A percentile compares a stretch with the other conserved stretches of the same genome.
These are phyloP conservation scores for Tympanuchus pallidicinctus DNA, from an alignment of 2,113 vertebrate species.

Conservation along the genomic window DNA sequence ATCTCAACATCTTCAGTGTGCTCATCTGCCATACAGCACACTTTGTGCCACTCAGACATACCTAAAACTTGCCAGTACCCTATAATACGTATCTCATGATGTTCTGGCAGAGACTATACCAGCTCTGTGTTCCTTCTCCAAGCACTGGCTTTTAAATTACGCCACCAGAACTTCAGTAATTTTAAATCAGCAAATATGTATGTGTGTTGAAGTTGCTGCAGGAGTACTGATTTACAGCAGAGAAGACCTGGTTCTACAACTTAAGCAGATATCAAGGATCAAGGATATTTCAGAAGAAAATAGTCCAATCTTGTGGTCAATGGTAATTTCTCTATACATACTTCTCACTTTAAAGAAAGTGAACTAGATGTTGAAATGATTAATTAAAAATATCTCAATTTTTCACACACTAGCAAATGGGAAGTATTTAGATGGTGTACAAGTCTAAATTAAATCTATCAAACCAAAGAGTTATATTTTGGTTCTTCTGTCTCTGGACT, in stretches of 20 bases:
- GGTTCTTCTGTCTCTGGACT: not conserved
- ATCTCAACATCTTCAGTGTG: not conserved
- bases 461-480: not conserved
- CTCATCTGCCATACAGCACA: not conserved
- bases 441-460: not conserved
- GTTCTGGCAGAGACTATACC: conserved; percentile 8
- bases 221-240: not conserved
- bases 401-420: conserved; percentile 33
- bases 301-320: not conserved
- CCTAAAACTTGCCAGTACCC: not conserved
- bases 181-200: not conserved
- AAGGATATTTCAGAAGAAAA: not conserved
- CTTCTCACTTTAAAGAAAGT: not conserved
- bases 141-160: conserved; percentile 3
- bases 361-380: conserved; percentile 33
- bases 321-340: not conserved
- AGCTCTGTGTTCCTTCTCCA: not conserved
- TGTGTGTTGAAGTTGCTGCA: not conserved
- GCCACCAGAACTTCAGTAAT: not conserved
- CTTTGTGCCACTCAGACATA: not conserved
- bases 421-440: not conserved
- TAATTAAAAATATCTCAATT: conserved; percentile 7
- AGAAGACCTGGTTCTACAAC: not conserved
- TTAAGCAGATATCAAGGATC: not conserved
- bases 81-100: not conserved